These are phyloP conservation scores for Torymus auratus DNA, from an alignment of 2,888 invertebrate genomes.

Conservation along the genomic window DNA sequence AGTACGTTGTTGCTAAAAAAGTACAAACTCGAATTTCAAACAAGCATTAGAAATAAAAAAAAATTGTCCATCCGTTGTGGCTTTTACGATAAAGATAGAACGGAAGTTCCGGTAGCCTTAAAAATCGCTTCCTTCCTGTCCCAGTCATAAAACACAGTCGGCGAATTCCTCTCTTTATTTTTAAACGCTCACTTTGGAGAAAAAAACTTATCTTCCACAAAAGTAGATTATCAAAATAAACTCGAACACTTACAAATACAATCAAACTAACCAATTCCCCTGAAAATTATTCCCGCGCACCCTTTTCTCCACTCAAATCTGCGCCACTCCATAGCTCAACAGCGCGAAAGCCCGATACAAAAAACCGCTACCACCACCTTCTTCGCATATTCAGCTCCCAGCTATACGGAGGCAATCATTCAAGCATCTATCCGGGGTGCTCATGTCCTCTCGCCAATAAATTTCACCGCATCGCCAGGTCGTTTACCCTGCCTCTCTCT, in stretches of 20 bases:
- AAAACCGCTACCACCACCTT: no score
- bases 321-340: no score
- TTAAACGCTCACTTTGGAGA: background rate
- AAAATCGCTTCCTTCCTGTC: constrained; percentile 47
- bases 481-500: constrained; percentile 41
- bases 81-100: constrained; percentile 41
- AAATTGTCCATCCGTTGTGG: constrained; percentile 15
- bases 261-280: no score
- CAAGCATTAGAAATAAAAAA: background rate
- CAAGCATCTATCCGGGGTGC: constrained; percentile 32
- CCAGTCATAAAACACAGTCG: constrained; percentile 1
- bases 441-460: constrained; percentile 57
- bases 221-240: no score
- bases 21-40: no score
- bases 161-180: constrained; percentile 2
- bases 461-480: constrained; percentile 57
- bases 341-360: no score
- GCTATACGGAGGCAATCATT: constrained; percentile 3
- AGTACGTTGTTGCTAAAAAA: no score
- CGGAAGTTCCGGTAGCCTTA: constrained; percentile 38
- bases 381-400: no score
- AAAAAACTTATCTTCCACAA: no score
- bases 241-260: no score
- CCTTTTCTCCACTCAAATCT: no score
- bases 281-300: no score